Conservation (phyloP, 2,797 vertebrate species). For the Microctenopoma steveboyesi region DNA sequence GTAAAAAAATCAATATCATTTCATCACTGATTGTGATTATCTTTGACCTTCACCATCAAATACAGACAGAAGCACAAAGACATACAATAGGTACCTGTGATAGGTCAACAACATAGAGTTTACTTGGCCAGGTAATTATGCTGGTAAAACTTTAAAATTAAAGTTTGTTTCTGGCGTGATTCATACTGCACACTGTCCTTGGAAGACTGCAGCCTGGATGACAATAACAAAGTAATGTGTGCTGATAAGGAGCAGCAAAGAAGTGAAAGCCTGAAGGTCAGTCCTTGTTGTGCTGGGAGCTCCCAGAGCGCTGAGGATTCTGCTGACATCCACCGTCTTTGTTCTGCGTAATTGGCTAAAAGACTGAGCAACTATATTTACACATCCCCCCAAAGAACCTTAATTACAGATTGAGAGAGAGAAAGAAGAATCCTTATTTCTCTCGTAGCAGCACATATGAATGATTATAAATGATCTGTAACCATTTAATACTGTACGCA, state of each 20-base stretch:
- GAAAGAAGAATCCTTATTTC: slow-evolving; percentile 63
- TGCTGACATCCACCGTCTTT: slow-evolving; percentile 83
- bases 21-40: not conserved
- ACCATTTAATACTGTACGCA: slow-evolving; percentile 13
- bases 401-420: slow-evolving; percentile 77
- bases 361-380: slow-evolving; percentile 83
- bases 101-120: slow-evolving; percentile 28
- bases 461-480: slow-evolving; percentile 43
- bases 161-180: slow-evolving; percentile 58
- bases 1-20: not conserved
- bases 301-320: slow-evolving; percentile 78
- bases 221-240: slow-evolving; percentile 73
- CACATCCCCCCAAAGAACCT: slow-evolving; percentile 80
- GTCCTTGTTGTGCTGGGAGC: slow-evolving; percentile 74
- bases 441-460: slow-evolving; percentile 51
- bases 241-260: slow-evolving; percentile 74
- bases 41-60: slow-evolving; percentile 4
- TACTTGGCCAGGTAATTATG: slow-evolving; percentile 59
- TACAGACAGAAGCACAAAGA: not conserved
- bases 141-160: slow-evolving; percentile 47
- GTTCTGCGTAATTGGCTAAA: slow-evolving; percentile 83
- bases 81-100: not conserved
- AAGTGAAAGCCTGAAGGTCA: slow-evolving; percentile 80
- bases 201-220: slow-evolving; percentile 66
- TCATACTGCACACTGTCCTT: slow-evolving; percentile 67